A percentile compares a stretch with the other conserved stretches of the same genome.
Evolutionary conservation across 92 coral and sea anemone genomes (phyloP).

Genomic region (Zoanthus sociatus): DNA sequence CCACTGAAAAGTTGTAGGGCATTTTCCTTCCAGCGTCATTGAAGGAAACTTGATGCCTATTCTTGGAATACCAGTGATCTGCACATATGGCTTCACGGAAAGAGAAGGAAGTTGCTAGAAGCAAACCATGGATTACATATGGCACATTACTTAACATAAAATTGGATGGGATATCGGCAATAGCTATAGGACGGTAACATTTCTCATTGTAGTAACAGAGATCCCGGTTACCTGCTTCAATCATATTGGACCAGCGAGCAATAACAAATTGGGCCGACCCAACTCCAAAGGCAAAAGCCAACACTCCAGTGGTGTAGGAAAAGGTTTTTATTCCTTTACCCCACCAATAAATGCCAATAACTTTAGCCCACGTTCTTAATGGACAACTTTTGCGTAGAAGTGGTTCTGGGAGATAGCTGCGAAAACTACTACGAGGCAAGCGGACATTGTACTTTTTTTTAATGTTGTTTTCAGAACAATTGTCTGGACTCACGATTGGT

Average conservation of each 20-base stretch:
- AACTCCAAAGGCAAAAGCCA: conserved; percentile 89
- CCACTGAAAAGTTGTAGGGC: conserved; percentile 86
- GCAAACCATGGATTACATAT: conserved; percentile 80
- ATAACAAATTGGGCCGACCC: conserved; percentile 96
- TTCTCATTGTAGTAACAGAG: conserved; percentile 94
- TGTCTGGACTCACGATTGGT: conserved; percentile 46
- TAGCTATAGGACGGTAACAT: conserved; percentile 90
- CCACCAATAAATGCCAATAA: conserved; percentile 78
- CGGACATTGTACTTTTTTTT: conserved; percentile 13
- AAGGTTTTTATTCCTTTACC: conserved; percentile 83
- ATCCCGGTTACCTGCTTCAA: conserved; percentile 90
- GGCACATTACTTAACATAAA: conserved; percentile 92
- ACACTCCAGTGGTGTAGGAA: conserved; percentile 85
- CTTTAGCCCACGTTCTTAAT: conserved; percentile 73
- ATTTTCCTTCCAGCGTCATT: conserved; percentile 19
- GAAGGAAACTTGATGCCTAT: conserved; percentile 9
- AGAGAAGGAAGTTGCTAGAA: conserved; percentile 82
- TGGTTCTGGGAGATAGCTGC: conserved; percentile 61
- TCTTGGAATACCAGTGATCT: conserved; percentile 35
- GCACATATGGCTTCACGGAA: conserved; percentile 86
- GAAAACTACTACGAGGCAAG: conserved; percentile 57
- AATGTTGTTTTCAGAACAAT: neutral
- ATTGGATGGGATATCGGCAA: conserved; percentile 89
- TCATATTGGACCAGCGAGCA: conserved; percentile 94
- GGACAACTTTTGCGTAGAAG: conserved; percentile 70